A percentile compares a stretch with the other conserved stretches of the same genome.
Conservation (phyloP, 2,113 vertebrate genomes). For the Sebastes fasciatus region DNA sequence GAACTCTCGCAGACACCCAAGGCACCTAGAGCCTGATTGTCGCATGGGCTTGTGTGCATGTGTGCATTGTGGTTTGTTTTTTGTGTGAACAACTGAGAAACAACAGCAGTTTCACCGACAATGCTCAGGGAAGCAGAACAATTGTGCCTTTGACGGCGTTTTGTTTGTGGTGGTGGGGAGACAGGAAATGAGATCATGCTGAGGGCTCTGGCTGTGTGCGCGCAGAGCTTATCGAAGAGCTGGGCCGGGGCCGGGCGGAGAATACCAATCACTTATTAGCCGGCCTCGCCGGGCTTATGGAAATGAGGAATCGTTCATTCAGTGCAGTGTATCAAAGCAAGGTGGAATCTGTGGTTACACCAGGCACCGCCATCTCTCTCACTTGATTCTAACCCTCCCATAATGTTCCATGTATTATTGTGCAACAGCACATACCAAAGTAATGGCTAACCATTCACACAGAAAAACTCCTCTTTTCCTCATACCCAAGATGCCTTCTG, state of each 20-base stretch:
- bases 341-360: slow-evolving; percentile 45
- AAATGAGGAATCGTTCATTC: slow-evolving; percentile 69
- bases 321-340: slow-evolving; percentile 50
- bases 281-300: slow-evolving; percentile 59
- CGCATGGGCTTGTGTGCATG: slow-evolving; percentile 25
- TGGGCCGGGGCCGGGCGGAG: slow-evolving; percentile 49
- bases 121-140: slow-evolving; percentile 68
- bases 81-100: slow-evolving; percentile 57
- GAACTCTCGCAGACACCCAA: slow-evolving; percentile 67
- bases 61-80: slow-evolving; percentile 40
- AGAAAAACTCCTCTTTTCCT: slow-evolving; percentile 27
- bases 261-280: slow-evolving; percentile 79
- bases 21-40: slow-evolving; percentile 28
- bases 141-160: slow-evolving; percentile 69
- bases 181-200: slow-evolving; percentile 82
- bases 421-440: slow-evolving; percentile 31
- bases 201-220: slow-evolving; percentile 60
- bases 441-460: slow-evolving; percentile 28
- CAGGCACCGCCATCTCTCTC: slow-evolving; percentile 27
- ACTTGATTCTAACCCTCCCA: slow-evolving; percentile 4
- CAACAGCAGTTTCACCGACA: slow-evolving; percentile 61
- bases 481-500: slow-evolving; percentile 20
- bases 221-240: slow-evolving; percentile 69
- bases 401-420: slow-evolving; percentile 15
- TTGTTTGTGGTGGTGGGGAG: slow-evolving; percentile 68